Evolutionary conservation across 2,888 invertebrate genomes (phyloP), one percentile per base, ranked within the genome.

Genomic region (Strigamia crassipes): DNA sequence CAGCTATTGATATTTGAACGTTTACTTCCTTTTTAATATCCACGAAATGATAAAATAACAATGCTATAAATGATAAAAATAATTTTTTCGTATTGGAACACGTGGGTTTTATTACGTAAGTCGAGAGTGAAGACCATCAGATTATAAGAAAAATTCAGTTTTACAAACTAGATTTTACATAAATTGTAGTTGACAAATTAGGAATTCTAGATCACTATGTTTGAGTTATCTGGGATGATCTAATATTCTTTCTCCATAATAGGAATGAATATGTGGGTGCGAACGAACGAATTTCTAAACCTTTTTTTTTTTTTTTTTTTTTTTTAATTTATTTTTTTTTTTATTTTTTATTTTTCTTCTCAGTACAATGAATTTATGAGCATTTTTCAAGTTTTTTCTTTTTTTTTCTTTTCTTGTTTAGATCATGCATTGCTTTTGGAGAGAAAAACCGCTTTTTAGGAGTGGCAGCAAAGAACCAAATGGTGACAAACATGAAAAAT

Each of bases 401-500:
- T 34, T 56, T 81, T 79, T 41, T 21, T 51, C 9, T 27, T 23
- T 83, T 77, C 38, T 83, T 84, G 89, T 91, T 42, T 89, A 99
- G 99, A 89, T 93, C 98, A 90, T 98, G 93, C 90, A 94, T 99
- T 82, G 97, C 98, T 27, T 97, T 99, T 90, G 95, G 95, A 86
- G 93, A 93, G 84, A 96, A 94, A 88, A 95, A 94, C 87, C 93
- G 99, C 85, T 93, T 95, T 86, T 92, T 99, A 88, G 99, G 99
- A 82, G 96, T 96, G 56, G 95, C 97, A 77, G 99, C 99, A 83
- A 97, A 96, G 88, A 97, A 97, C 87, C 97, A 98, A 89, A 93
- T 94, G 90, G 94, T 97, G 82, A 97, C 97, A 86, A 99, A 99
- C 88, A 93, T 97, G 92, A 96, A 96, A 89, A 99, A 98, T 88